Evolutionary conservation across 2,888 invertebrate genomes (phyloP), one percentile per base, ranked within the genome.

Genomic region (Geophilus truncorum): DNA sequence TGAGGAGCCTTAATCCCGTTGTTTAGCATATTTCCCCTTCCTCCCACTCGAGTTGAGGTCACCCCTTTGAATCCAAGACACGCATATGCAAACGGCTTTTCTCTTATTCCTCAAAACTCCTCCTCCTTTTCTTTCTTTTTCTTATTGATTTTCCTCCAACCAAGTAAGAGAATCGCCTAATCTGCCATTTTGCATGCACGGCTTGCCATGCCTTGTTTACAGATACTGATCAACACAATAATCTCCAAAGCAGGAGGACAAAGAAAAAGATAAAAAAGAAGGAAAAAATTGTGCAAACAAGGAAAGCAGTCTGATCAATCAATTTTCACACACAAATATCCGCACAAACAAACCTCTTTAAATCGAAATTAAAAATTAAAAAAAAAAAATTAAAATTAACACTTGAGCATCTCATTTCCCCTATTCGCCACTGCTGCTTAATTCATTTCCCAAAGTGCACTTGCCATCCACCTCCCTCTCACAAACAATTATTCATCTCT

Each of bases 1-100:
- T 62, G 62, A 62, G 62, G 25, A 62, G 62, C 62, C 62, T 62
- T 62, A 62, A 62, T 62, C 62, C 62, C 25, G 62, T 62, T 62
- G 62, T 62, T 62, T 62, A 62, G 62, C 62, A 62, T 62, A 62
- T 62, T 62, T 62, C 62, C 62, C 62, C 62, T 62, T 62, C 62
- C 62, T 62, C 62, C 62, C 62, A 62, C 62, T 28, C 25, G 15
- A 62, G 28, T 25, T 62, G 62, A 62, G 62, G 62, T 62, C 62
- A 62, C 62, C 62, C 62, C 62, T 62, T 62, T 62, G 62, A 62
- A 62, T 62, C 62, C 62, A 9, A 62, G 62, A 62, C 62, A 62
- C 62, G 62, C 62, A 62, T 62, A 62, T 62, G 62, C 62, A 62
- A 62, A 62, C 62, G 62, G 62, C 62, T 62, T 62, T 45, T 62